Evolutionary conservation across 2,113 vertebrate species (phyloP).

Genomic region (Oreochromis spilurus): DNA sequence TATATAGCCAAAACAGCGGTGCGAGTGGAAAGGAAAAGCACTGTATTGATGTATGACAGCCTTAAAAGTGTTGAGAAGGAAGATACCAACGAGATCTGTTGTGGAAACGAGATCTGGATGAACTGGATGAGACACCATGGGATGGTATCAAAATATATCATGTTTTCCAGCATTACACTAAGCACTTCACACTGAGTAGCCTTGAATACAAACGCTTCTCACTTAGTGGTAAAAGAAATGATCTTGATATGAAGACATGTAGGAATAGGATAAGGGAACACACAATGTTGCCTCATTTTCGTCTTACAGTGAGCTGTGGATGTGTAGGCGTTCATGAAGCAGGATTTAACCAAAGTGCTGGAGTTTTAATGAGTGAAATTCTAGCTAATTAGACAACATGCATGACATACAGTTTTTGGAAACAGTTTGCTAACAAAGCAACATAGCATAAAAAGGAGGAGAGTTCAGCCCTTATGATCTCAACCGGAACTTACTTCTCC

Average conservation of each 20-base stretch:
- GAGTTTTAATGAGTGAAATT: not conserved
- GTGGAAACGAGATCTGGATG: not conserved
- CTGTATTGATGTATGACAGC: not conserved
- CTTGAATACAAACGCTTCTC: not conserved
- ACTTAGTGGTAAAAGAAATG: not conserved
- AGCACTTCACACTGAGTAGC: not conserved
- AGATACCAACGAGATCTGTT: not conserved
- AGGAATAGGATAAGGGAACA: not conserved
- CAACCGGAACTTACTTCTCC: rapidly evolving
- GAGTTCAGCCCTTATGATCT: not conserved
- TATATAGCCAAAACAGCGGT: not conserved
- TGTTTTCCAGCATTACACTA: not conserved
- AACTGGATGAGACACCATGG: not conserved
- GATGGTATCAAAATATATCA: not conserved
- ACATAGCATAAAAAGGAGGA: not conserved
- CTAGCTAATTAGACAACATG: not conserved
- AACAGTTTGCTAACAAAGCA: not conserved
- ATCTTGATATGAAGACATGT: not conserved
- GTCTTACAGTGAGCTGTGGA: not conserved
- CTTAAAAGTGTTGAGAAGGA: not conserved
- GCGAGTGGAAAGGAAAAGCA: not conserved
- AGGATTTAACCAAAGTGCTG: not conserved
- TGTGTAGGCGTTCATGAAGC: not conserved
- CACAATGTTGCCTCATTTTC: not conserved
- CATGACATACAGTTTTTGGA: not conserved